Percentiles rank a stretch among this genome's conserved stretches.
phyloP scores from a whole-genome alignment of 2,888 invertebrate genomes.

The Ormyrus thymus region DNA sequence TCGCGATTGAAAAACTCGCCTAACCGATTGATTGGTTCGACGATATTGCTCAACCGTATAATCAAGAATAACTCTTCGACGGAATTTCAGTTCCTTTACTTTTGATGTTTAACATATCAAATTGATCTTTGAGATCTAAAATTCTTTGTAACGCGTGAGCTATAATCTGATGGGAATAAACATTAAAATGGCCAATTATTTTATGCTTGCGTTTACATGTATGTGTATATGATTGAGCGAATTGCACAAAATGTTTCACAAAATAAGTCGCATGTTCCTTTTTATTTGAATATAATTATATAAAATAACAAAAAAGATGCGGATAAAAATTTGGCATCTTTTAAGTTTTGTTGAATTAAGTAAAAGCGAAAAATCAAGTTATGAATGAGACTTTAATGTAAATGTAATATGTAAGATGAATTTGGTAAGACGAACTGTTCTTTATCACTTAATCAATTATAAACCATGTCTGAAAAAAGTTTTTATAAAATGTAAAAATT shows the following conservation, averaged over 20 bases:
- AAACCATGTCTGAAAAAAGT: too few species aligned
- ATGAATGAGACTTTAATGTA: constrained; percentile 28
- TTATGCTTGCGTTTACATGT: constrained; percentile 16
- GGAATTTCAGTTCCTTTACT: constrained; percentile 59
- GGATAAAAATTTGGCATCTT: constrained; percentile 30
- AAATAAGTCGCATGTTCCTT: constrained; percentile 44
- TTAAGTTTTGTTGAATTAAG: constrained; percentile 46
- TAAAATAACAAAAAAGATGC: constrained; percentile 24
- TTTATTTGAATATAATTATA: constrained; percentile 35
- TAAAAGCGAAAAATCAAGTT: constrained; percentile 26
- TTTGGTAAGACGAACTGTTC: not conserved
- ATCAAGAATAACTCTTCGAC: constrained; percentile 42
- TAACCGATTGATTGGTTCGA: constrained; percentile 36
- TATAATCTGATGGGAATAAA: constrained; percentile 24
- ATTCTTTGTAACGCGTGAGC: constrained; percentile 40
- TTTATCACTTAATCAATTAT: too few species aligned
- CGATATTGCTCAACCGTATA: constrained; percentile 39
- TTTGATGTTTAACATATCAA: constrained; percentile 69
- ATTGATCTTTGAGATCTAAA: constrained; percentile 64
- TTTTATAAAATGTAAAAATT: too few species aligned
- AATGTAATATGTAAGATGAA: constrained; percentile 40
- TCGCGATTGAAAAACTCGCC: constrained; percentile 25
- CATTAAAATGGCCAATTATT: constrained; percentile 21
- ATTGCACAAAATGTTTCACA: constrained; percentile 46
- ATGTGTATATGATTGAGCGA: constrained; percentile 11